Base-by-base conservation (phyloP, 2,113 vertebrate genomes). In the Hypocryptadius cinnamomeus region DNA sequence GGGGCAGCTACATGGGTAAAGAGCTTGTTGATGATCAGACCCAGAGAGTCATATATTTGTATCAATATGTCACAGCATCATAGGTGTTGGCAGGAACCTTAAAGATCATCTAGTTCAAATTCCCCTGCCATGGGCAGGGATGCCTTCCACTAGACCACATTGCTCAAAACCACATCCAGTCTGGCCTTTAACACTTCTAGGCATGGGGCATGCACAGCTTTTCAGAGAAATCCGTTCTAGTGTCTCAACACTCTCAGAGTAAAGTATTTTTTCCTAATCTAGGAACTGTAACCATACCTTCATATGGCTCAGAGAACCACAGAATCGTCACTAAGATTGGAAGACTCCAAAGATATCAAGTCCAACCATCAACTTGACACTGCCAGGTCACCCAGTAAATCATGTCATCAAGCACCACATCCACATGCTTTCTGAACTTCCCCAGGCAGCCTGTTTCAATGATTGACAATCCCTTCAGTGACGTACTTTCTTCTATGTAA, bases 301-400 rank as follows among this genome's bases (percentile, higher is more conserved):
- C 28, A n/a, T 1, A n/a, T n/a, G n/a, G n/a, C n/a, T n/a, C n/a
- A n/a, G n/a, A 45, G 44, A 72, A 65, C 45, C 35, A 71, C 20
- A n/a, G 20, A 47, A 47, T 17, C 1, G 0, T 80, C 72, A 37
- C 2, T 39, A 59, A 50, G 27, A 39, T 24, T 51, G 28, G 18
- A n/a, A 59, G 33, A 80, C 7, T 3, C 16, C 44, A 28, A 73
- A n/a, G 19, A 33, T 15, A 71, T 4, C 13, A 54, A 79, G 21
- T 10, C 18, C 9, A 64, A 31, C 4, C 30, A 80, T 23, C 22
- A 65, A 28, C 8, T 37, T 1, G 3, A 73, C 6, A 59, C 33
- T 0, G 0, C 6, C 57, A 64, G 48, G 11, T 63, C 21, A 7
- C 7, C 23, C 28, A n/a, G 19, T n/a, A 51, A 80, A 66, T 7